These are phyloP conservation scores for Drusus annulatus DNA, from an alignment of 1,140 invertebrate genomes.

Conservation along the genomic window DNA sequence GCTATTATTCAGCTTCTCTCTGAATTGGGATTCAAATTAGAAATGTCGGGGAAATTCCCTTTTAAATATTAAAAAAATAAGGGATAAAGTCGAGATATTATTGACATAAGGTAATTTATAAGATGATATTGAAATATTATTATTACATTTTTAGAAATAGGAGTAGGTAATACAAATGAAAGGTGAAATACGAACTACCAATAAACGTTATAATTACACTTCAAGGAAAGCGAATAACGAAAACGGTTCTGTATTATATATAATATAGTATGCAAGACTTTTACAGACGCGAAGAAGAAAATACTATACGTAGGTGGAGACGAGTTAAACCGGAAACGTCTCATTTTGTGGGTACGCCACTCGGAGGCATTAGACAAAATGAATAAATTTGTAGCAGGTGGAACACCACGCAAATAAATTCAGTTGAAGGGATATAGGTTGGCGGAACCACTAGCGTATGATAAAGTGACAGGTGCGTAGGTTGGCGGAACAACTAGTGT, in stretches of 20 bases:
- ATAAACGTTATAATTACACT: too few species aligned
- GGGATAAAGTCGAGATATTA: neutral
- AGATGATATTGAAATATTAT: neutral
- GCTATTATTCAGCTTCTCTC: too few species aligned
- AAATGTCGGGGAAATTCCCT: neutral
- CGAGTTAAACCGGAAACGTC: neutral
- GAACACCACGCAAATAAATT: neutral
- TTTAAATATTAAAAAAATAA: neutral
- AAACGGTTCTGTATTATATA: too few species aligned
- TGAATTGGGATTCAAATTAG: too few species aligned
- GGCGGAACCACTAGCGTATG: neutral
- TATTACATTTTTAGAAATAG: neutral
- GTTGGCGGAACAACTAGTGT: neutral
- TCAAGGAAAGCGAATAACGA: too few species aligned
- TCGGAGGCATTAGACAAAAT: neutral
- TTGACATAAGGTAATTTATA: neutral
- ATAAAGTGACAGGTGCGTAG: constrained; percentile 1
- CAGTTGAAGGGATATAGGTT: neutral
- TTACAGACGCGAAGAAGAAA: too few species aligned
- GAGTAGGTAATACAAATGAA: neutral
- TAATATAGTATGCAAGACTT: too few species aligned
- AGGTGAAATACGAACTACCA: too few species aligned
- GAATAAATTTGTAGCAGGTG: neutral
- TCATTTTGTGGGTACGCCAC: neutral
- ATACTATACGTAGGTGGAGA: too few species aligned